These are phyloP conservation scores for Ophraella communa DNA, from an alignment of 2,888 invertebrate species.

Conservation along the genomic window DNA sequence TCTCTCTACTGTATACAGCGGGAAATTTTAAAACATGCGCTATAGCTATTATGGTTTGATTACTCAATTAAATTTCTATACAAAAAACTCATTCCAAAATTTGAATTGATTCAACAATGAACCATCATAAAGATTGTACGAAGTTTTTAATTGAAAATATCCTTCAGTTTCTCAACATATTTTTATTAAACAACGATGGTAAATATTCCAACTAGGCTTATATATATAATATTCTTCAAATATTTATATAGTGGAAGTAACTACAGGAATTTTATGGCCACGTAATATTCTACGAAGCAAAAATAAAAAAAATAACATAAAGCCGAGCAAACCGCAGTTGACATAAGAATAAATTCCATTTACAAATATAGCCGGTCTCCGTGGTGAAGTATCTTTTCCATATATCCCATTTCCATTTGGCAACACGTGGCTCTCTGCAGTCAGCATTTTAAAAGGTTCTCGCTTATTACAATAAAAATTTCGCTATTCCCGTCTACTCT, in stretches of 20 bases:
- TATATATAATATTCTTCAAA: too few species aligned
- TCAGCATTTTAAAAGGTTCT: constrained; percentile 52
- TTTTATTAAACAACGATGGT: too few species aligned
- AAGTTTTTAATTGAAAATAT: too few species aligned
- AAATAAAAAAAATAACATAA: constrained; percentile 28
- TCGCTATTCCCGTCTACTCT: constrained; percentile 36
- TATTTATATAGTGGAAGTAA: background rate
- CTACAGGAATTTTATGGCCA: constrained; percentile 5
- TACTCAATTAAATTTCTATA: too few species aligned
- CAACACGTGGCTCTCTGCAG: constrained; percentile 53
- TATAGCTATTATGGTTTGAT: too few species aligned
- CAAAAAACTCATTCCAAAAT: too few species aligned
- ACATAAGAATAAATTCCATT: constrained; percentile 51
- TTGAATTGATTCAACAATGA: too few species aligned
- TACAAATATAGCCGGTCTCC: constrained; percentile 51
- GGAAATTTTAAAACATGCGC: too few species aligned
- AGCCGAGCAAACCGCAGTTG: constrained; percentile 30
- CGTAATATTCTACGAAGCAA: constrained; percentile 22
- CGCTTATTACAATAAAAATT: constrained; percentile 56
- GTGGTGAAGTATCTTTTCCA: constrained; percentile 52
- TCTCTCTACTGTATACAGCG: too few species aligned
- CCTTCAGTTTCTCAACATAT: too few species aligned
- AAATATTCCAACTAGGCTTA: too few species aligned
- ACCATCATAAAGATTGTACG: too few species aligned
- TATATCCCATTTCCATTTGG: constrained; percentile 49